Evolutionary conservation across 1,140 invertebrate species (phyloP), one percentile per base, ranked within the genome.

Genomic region (Bombus haemorrhoidalis): DNA sequence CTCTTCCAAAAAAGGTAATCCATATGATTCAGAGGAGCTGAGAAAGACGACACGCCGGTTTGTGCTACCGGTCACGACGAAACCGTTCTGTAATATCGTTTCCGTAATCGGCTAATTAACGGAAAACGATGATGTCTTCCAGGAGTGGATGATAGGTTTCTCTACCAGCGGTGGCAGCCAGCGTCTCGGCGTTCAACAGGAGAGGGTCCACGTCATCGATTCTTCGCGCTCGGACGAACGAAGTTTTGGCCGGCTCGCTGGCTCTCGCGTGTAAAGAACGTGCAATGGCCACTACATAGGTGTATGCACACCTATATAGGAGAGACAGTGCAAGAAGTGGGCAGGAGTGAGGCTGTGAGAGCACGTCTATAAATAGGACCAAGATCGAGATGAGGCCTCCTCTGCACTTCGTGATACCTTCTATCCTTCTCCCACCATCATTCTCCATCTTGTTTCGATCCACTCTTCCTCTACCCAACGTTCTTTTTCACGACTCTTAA

Each of bases 321-420:
- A 92, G 91, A 92, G 91, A 92, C 90, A 93, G 90, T 89, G 90
- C 89, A 87, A 93, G 91, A 93, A 92, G 93, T 92, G 91, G 91
- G 93, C 93, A 93, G 91, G 92, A 95, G 94, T 93, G 93, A 94
- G 92, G 92, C 94, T 95, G 93, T 94, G 94, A 95, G 94, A 94
- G 93, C 94, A 95, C 91, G 93, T 95, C 93, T 95, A 95, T 94
- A 94, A 95, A 94, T 95, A 94, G 94, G 93, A 90, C 92, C 93
- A 89, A 92, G 92, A 94, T 91, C 92, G 93, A 94, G 94, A 94
- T 92, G 94, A 93, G 91, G 89, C 88, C 92, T 93, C 91, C 93
- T 91, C 92, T 91, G 90, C 92, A 90, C 91, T 92, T 92, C 91
- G 89, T 86, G 91, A 91, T 93, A 85, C 92, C 88, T 90, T 91